Base-by-base conservation (phyloP, 2,113 vertebrate species). In the Monarcha castaneiventris region DNA sequence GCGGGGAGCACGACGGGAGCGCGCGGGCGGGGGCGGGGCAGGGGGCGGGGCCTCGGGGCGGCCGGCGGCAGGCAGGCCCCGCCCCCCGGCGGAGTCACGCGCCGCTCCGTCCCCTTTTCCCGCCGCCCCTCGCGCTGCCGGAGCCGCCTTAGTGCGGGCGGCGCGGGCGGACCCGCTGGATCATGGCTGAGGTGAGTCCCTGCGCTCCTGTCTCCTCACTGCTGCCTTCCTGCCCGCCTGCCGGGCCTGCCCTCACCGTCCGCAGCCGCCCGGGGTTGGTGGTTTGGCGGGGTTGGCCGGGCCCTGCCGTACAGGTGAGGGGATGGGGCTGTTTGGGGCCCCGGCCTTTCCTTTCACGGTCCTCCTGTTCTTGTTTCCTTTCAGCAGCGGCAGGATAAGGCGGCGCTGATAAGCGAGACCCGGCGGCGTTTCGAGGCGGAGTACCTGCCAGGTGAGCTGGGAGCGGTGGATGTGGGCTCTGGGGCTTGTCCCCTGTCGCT, bases 361-460 rank as follows among this genome's bases (percentile, higher is more conserved):
- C 4, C 41, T 74, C 25, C 7, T 18, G 27, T 79, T 61, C 14
- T 39, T 95, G 54, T 96, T 85, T 83, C 89, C 63, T 90, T 52
- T 21, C 93, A 96, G 93, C 98, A 93, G 41, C 61, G 39, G 1
- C 92, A 91, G 92, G 98, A 98, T 37, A 98, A 98, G 83, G 97
- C 98, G 69, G 98, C 94, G 77, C 98, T 99, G 96, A 97, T 99
- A 52, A 96, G 97, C 64, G 98, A 99, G 93, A 98, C 96, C 7
- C 98, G 99, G 48, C 97, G 98, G 89, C 98, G 99, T 74, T 99
- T 99, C 97, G 98, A 98, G 91, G 96, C 97, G 33, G 99, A 99
- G 80, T 98, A 98, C 89, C 84, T 99, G 62, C 93, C 98, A 98
- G 99, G 99, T 99, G 72, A 95, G 98, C 77, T 1, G 62, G 8